These are phyloP conservation scores for Agonopterix subpropinquella DNA, from an alignment of 2,888 invertebrate species.

Conservation along the genomic window DNA sequence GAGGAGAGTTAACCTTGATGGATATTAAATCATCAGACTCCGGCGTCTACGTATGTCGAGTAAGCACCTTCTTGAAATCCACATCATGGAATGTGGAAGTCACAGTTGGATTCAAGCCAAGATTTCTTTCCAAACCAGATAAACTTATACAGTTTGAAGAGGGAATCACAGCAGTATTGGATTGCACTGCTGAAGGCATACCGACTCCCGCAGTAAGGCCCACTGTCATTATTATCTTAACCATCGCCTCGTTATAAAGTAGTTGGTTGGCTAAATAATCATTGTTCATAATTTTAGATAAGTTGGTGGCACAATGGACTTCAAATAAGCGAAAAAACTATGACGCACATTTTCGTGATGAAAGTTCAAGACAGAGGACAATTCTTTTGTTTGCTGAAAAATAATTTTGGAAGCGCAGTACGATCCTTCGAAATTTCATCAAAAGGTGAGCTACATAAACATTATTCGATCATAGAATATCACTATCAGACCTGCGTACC, in stretches of 20 bases:
- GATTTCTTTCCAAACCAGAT: conserved; percentile 20
- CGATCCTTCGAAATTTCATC: conserved; percentile 30
- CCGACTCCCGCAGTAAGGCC: conserved; percentile 31
- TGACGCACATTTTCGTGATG: conserved; percentile 23
- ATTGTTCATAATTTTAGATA: conserved; percentile 20
- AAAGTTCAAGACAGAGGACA: conserved; percentile 23
- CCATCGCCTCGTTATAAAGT: too few species aligned
- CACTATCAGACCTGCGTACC: too few species aligned
- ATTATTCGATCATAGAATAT: too few species aligned
- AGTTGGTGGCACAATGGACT: conserved; percentile 32
- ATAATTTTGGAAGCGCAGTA: conserved; percentile 30
- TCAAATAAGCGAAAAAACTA: conserved; percentile 16
- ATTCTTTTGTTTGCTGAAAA: conserved; percentile 37
- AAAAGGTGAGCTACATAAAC: conserved; percentile 18
- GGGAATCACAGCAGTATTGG: conserved; percentile 17
- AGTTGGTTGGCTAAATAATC: too few species aligned
- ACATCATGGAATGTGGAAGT: conserved; percentile 22
- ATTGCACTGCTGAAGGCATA: conserved; percentile 29
- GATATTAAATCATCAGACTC: conserved; percentile 22
- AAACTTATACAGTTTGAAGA: conserved; percentile 23
- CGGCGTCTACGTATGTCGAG: conserved; percentile 42
- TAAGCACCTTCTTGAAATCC: conserved; percentile 24
- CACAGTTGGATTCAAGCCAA: conserved; percentile 32
- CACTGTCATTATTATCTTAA: too few species aligned
- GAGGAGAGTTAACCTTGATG: conserved; percentile 20